phyloP scores from a whole-genome alignment of 2,888 invertebrate genomes.

The Pseudoips prasinana region DNA sequence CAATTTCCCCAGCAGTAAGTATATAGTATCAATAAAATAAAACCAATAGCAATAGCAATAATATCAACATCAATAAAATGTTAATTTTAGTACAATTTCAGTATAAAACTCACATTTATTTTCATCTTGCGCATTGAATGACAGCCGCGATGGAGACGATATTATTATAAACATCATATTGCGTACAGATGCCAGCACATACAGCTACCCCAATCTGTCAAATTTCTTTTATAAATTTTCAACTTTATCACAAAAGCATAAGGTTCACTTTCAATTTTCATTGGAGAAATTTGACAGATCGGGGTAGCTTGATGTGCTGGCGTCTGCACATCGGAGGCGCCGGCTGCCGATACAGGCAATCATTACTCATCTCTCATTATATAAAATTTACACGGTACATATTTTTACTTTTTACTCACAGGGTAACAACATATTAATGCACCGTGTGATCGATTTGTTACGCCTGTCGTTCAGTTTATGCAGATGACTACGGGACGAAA shows the following conservation, averaged over 20 bases:
- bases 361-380: slow-evolving; percentile 20
- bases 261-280: too few species aligned
- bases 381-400: slow-evolving; percentile 12
- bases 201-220: too few species aligned
- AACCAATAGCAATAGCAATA: too few species aligned
- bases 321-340: slow-evolving; percentile 7
- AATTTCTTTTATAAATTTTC: too few species aligned
- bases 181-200: too few species aligned
- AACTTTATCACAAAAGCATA: too few species aligned
- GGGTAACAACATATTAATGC: slow-evolving; percentile 3
- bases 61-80: neutral
- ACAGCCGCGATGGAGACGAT: neutral
- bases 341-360: slow-evolving; percentile 1
- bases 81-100: neutral
- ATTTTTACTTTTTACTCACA: slow-evolving; percentile 4
- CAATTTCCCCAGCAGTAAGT: too few species aligned
- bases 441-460: slow-evolving; percentile 7
- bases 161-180: slow-evolving; percentile 1
- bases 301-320: too few species aligned
- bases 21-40: too few species aligned
- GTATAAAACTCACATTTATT: neutral
- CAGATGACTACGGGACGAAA: too few species aligned
- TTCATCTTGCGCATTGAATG: neutral
- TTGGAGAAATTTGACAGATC: too few species aligned
- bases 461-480: slow-evolving; percentile 1